Evolutionary conservation across 1,140 invertebrate genomes (phyloP).

Genomic region (Camponotus vicinus): DNA sequence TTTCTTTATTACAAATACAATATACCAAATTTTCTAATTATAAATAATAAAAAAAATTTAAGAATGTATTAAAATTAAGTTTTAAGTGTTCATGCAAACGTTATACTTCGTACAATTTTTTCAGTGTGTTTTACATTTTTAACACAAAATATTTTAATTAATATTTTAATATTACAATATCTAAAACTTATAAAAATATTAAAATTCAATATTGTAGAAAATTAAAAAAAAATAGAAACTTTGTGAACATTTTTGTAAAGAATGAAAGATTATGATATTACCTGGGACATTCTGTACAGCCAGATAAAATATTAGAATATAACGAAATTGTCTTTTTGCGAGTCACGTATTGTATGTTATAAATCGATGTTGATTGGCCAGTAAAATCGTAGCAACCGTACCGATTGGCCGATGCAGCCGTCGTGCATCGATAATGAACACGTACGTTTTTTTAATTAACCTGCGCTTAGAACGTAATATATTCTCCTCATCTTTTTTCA

Average conservation of each 20-base stretch:
- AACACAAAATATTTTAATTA: neutral
- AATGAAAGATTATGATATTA: neutral
- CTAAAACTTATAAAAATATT: neutral
- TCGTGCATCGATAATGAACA: conserved; percentile 50
- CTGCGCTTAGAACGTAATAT: neutral
- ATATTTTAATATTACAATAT: neutral
- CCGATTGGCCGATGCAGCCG: conserved; percentile 27
- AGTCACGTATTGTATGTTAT: conserved; percentile 69
- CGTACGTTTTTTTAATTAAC: conserved; percentile 60
- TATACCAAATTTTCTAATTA: neutral
- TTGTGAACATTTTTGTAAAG: neutral
- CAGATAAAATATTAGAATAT: neutral
- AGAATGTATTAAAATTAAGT: neutral
- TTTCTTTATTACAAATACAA: neutral
- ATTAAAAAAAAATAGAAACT: neutral
- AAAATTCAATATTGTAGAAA: neutral
- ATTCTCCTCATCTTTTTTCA: neutral
- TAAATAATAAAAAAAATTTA: neutral
- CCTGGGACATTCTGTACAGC: neutral
- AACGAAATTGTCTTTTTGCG: conserved; percentile 44
- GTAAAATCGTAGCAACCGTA: conserved; percentile 64
- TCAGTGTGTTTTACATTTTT: neutral
- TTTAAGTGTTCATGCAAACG: neutral
- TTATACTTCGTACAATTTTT: neutral
- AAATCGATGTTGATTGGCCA: conserved; percentile 71